Evolutionary conservation across 23 tunicate genomes (phyloP).

Genomic region (Trididemnum clinides): DNA sequence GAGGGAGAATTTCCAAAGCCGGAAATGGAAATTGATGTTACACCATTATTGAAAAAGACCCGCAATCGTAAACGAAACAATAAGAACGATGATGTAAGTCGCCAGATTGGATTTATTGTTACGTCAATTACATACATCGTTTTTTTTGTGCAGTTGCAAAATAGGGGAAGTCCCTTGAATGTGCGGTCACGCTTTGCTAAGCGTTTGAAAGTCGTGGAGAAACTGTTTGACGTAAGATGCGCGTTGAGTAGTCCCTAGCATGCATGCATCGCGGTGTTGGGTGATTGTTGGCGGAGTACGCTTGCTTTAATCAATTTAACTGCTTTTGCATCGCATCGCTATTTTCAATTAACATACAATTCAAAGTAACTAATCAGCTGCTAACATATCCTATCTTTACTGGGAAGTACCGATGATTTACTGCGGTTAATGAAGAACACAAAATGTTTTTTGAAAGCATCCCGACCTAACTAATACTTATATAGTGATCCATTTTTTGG

Average conservation of each 20-base stretch:
- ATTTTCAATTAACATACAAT: no score
- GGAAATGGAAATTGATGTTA: slow-evolving; percentile 72
- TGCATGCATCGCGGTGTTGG: neutral
- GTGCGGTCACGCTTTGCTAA: slow-evolving; percentile 35
- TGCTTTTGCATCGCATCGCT: neutral
- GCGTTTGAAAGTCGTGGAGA: slow-evolving; percentile 41
- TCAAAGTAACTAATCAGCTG: no score
- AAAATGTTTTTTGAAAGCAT: no score
- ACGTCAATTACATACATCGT: no score
- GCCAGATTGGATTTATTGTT: no score
- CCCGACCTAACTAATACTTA: no score
- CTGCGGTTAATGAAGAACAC: no score
- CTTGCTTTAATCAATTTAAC: neutral
- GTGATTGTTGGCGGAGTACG: neutral
- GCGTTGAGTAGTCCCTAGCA: no score
- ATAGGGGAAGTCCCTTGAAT: slow-evolving; percentile 5
- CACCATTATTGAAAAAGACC: slow-evolving; percentile 63
- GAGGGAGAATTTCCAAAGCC: slow-evolving; percentile 65
- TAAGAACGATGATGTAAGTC: slow-evolving; percentile 2
- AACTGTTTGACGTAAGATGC: slow-evolving; percentile 20
- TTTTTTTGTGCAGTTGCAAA: neutral
- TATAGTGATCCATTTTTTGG: no score
- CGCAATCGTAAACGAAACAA: slow-evolving; percentile 42
- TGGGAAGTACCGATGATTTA: no score
- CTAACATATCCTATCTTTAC: no score